Evolutionary conservation across 2,797 vertebrate genomes (phyloP).

Genomic region (Myotis planiceps): DNA sequence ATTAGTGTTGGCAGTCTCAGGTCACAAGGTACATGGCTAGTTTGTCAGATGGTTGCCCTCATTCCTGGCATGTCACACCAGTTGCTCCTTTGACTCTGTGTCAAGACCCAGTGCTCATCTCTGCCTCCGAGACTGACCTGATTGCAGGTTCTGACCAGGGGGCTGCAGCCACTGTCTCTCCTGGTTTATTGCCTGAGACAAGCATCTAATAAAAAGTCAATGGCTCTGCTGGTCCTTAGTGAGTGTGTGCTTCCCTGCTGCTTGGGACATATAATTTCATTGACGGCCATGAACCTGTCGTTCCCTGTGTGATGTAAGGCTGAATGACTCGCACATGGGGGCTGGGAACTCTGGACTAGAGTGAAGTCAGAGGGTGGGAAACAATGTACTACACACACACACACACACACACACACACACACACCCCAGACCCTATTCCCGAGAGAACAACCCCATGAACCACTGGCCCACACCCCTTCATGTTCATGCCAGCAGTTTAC

Average conservation of each 20-base stretch:
- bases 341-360: not conserved
- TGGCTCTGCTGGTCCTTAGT: not conserved
- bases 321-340: not conserved
- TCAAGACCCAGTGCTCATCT: not conserved
- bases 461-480: not conserved
- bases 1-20: not conserved
- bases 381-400: not conserved
- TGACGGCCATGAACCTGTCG: conserved; percentile 7
- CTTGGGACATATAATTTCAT: conserved; percentile 19
- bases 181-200: not conserved
- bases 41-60: not conserved
- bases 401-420: no score
- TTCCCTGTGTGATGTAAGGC: not conserved
- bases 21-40: not conserved
- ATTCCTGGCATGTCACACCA: not conserved
- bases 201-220: conserved; percentile 22
- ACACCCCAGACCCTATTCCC: not conserved
- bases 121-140: not conserved
- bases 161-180: not conserved
- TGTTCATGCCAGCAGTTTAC: not conserved
- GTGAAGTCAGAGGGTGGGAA: not conserved
- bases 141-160: not conserved
- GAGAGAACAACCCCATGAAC: not conserved
- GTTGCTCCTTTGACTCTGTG: not conserved
- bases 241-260: conserved; percentile 11